Percentiles rank a stretch among this genome's conserved stretches.
Evolutionary conservation across 2,888 invertebrate genomes (phyloP).

Genomic region (Aphidius colemani): DNA sequence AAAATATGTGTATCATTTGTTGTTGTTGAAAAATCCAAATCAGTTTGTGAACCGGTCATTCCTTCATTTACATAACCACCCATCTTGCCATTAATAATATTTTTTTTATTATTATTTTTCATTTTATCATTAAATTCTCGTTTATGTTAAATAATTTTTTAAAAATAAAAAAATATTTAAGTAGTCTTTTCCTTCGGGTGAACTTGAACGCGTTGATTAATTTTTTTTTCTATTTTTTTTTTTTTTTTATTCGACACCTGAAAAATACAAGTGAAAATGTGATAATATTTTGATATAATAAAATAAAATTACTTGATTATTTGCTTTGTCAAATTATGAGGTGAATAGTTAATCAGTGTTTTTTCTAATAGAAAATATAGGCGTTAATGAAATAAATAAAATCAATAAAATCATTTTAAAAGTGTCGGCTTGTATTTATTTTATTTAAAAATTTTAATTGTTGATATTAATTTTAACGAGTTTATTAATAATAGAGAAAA

Average conservation of each 20-base stretch:
- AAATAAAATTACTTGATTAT: no score
- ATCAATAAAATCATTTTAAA: no score
- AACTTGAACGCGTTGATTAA: background rate
- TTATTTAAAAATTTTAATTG: no score
- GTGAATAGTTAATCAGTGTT: background rate
- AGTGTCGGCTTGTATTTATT: no score
- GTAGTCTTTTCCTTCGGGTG: background rate
- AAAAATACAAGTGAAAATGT: background rate
- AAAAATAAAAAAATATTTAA: background rate
- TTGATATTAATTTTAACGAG: no score
- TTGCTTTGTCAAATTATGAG: no score
- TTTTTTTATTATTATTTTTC: constrained; percentile 41
- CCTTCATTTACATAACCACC: constrained; percentile 50
- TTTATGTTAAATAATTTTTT: no score
- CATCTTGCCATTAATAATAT: constrained; percentile 38
- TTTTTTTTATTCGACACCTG: background rate
- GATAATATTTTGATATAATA: no score
- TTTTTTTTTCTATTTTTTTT: background rate
- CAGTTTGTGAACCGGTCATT: constrained; percentile 44
- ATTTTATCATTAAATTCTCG: constrained; percentile 32
- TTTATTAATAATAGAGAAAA: no score
- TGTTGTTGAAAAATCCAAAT: constrained; percentile 39
- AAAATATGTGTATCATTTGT: constrained; percentile 39
- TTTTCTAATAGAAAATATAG: background rate
- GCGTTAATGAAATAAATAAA: no score